Evolutionary conservation across 2,888 invertebrate species (phyloP).

Genomic region (Dryobota labecula): DNA sequence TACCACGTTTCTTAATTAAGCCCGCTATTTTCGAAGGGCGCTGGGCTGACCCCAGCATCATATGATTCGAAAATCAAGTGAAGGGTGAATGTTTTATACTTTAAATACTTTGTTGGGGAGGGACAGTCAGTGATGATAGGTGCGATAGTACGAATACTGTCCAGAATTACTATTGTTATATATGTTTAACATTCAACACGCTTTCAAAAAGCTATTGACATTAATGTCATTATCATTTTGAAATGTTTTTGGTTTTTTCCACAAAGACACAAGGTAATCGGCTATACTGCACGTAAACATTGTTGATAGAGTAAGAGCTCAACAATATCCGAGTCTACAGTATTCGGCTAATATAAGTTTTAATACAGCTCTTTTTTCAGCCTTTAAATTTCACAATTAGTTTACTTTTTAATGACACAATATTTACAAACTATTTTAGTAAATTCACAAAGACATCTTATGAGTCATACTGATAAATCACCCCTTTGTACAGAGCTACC

Average conservation of each 20-base stretch:
- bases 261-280: background rate
- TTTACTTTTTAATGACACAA: background rate
- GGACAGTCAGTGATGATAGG: too few relatives aligned
- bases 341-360: background rate
- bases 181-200: background rate
- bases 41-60: slow-evolving; percentile 29
- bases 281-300: background rate
- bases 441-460: background rate
- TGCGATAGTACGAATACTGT: too few relatives aligned
- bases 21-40: slow-evolving; percentile 28
- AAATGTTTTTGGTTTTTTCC: too few relatives aligned
- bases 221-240: too few relatives aligned
- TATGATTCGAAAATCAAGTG: slow-evolving; percentile 16
- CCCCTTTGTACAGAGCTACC: too few relatives aligned
- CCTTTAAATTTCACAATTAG: background rate
- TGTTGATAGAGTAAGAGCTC: background rate
- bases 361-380: background rate
- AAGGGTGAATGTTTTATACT: slow-evolving; percentile 24
- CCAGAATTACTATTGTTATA: background rate
- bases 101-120: background rate
- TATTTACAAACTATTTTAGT: background rate
- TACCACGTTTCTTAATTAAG: slow-evolving; percentile 56
- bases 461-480: background rate
- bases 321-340: background rate
- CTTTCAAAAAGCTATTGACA: background rate